Evolutionary conservation across 2,888 invertebrate species (phyloP).

Genomic region (Leucoma salicis): DNA sequence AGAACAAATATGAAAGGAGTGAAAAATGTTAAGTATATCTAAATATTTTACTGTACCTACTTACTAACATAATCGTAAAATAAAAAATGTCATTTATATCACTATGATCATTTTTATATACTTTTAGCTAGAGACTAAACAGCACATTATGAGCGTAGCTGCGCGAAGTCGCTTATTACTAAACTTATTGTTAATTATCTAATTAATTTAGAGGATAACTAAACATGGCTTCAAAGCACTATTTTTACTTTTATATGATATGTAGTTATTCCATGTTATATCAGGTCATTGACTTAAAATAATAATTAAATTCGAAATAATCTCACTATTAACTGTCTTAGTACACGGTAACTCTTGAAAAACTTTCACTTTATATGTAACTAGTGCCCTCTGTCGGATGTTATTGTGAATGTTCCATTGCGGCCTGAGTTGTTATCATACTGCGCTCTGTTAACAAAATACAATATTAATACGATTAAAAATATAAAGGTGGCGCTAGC

Average conservation of each 20-base stretch:
- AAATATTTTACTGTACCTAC: no score
- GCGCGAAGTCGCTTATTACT: no score
- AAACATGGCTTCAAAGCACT: no score
- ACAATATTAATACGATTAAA: constrained; percentile 9
- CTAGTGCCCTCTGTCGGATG: constrained; percentile 71
- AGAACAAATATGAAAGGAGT: no score
- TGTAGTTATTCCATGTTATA: constrained; percentile 11
- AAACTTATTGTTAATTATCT: no score
- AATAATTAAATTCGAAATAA: constrained; percentile 43
- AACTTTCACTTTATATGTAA: constrained; percentile 4
- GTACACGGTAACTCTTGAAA: constrained; percentile 17
- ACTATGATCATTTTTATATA: no score
- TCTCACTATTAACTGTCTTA: constrained; percentile 44
- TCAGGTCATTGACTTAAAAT: constrained; percentile 16
- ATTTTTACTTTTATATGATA: constrained; percentile 12
- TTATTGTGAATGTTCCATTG: constrained; percentile 68
- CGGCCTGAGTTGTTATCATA: constrained; percentile 55
- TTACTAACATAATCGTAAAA: no score
- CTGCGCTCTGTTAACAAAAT: constrained; percentile 47
- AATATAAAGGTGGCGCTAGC: constrained; percentile 39
- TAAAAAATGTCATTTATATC: no score
- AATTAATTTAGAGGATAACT: no score
- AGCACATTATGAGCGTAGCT: no score
- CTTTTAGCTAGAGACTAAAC: no score
- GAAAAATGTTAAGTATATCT: no score